Conservation (phyloP, 2,888 invertebrate genomes). For the Drosophila tanythrix region DNA sequence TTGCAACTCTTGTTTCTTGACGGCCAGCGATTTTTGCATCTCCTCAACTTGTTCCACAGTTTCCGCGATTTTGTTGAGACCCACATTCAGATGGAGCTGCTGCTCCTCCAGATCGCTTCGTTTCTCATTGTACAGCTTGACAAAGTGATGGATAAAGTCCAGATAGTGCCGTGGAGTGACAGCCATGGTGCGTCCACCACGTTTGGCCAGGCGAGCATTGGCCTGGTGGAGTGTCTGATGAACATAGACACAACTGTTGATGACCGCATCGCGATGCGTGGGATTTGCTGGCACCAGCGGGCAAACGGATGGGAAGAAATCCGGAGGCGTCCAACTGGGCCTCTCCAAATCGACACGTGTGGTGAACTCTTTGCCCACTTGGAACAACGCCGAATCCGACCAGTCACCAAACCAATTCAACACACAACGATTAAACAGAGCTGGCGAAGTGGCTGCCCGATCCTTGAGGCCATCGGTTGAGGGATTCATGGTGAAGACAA, state of each 20-base stretch:
- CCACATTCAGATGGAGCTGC: constrained; percentile 98
- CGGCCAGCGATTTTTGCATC: constrained; percentile 98
- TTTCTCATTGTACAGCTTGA: constrained; percentile 98
- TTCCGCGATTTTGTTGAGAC: constrained; percentile 99
- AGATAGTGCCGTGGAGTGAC: constrained; percentile 99
- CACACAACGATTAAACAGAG: constrained; percentile 99
- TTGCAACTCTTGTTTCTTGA: constrained; percentile 97
- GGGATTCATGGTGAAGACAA: constrained; percentile 99
- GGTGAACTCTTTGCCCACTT: constrained; percentile 98
- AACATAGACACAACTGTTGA: constrained; percentile 99
- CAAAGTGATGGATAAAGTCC: constrained; percentile 99
- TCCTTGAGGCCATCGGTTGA: constrained; percentile 99
- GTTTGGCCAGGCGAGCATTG: constrained; percentile 94
- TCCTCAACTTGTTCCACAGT: constrained; percentile 99
- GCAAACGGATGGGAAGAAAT: constrained; percentile 95
- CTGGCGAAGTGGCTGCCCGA: constrained; percentile 99
- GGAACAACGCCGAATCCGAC: constrained; percentile 97
- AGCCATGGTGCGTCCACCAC: constrained; percentile 97
- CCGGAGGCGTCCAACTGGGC: constrained; percentile 93
- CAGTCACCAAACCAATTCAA: constrained; percentile 99
- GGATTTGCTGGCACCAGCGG: constrained; percentile 90
- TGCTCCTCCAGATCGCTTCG: constrained; percentile 99
- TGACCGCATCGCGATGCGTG: constrained; percentile 97
- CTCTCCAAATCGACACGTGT: constrained; percentile 96
- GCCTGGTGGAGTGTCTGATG: constrained; percentile 98